These are phyloP conservation scores for Leptodactylus fuscus DNA, from an alignment of 2,113 vertebrate genomes.

Conservation along the genomic window DNA sequence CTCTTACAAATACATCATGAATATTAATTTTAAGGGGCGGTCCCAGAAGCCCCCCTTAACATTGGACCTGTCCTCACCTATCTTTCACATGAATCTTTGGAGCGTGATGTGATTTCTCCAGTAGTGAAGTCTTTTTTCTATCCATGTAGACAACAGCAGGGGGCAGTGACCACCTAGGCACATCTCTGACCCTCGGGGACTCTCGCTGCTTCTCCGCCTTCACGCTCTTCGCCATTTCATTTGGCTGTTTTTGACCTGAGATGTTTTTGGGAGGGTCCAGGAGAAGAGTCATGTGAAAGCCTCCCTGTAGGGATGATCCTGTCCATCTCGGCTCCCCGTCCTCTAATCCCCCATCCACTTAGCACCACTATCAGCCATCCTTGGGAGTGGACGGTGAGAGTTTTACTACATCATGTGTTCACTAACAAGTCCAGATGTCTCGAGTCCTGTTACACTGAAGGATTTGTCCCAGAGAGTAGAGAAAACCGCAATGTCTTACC, in stretches of 20 bases:
- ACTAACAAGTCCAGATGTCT: conserved; percentile 50
- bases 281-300: conserved; percentile 9
- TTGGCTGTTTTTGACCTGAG: conserved; percentile 40
- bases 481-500: conserved; percentile 30
- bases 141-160: neutral
- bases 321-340: conserved; percentile 43
- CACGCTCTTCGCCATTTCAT: neutral
- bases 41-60: too few species aligned
- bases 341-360: conserved; percentile 51
- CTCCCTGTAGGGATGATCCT: conserved; percentile 34
- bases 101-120: too few species aligned
- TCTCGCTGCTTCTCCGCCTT: too few species aligned
- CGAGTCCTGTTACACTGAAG: conserved; percentile 38
- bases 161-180: conserved; percentile 27
- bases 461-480: conserved; percentile 35
- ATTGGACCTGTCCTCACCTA: too few species aligned
- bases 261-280: conserved; percentile 37
- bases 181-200: neutral
- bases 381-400: conserved; percentile 40
- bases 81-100: too few species aligned
- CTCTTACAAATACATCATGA: too few species aligned
- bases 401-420: conserved; percentile 49
- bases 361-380: conserved; percentile 47
- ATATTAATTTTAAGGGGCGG: too few species aligned
- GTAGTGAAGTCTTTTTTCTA: neutral